Conservation (phyloP, 2,113 vertebrate genomes). For the Cromileptes altivelis region DNA sequence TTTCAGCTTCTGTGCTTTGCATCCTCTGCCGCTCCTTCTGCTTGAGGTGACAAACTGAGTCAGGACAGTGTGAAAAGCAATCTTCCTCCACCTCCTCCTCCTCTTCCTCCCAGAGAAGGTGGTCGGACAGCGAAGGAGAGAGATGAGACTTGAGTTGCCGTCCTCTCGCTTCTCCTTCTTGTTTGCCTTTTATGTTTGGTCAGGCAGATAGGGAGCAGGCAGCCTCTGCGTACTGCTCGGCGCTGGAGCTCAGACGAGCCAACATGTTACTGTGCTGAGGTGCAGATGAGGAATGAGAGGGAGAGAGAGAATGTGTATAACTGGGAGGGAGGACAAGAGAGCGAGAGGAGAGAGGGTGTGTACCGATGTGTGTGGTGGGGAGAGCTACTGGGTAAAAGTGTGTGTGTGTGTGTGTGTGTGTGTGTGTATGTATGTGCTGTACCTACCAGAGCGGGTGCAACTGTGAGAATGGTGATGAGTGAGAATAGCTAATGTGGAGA, state of each 20-base stretch:
- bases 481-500: constrained; percentile 52
- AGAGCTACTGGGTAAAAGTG: constrained; percentile 50
- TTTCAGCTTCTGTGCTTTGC: constrained; percentile 46
- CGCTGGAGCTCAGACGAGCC: constrained; percentile 49
- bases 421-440: constrained; percentile 46
- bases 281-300: constrained; percentile 72
- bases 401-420: constrained; percentile 28
- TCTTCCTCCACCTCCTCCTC: constrained; percentile 32
- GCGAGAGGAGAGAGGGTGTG: constrained; percentile 61
- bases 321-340: constrained; percentile 59
- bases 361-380: constrained; percentile 55
- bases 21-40: constrained; percentile 55
- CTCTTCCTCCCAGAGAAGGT: constrained; percentile 25
- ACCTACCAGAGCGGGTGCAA: constrained; percentile 34
- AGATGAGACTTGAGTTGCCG: constrained; percentile 20
- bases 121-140: not conserved
- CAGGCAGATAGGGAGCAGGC: constrained; percentile 48
- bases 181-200: constrained; percentile 35
- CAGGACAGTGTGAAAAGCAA: constrained; percentile 45
- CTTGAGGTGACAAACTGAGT: constrained; percentile 58
- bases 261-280: constrained; percentile 73
- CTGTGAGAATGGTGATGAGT: constrained; percentile 65
- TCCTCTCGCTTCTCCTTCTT: constrained; percentile 18
- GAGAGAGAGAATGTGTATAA: constrained; percentile 51
- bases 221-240: constrained; percentile 42